Evolutionary conservation across 2,113 vertebrate species (phyloP), one percentile per base, ranked within the genome.

Genomic region (Dermatemys mawii): DNA sequence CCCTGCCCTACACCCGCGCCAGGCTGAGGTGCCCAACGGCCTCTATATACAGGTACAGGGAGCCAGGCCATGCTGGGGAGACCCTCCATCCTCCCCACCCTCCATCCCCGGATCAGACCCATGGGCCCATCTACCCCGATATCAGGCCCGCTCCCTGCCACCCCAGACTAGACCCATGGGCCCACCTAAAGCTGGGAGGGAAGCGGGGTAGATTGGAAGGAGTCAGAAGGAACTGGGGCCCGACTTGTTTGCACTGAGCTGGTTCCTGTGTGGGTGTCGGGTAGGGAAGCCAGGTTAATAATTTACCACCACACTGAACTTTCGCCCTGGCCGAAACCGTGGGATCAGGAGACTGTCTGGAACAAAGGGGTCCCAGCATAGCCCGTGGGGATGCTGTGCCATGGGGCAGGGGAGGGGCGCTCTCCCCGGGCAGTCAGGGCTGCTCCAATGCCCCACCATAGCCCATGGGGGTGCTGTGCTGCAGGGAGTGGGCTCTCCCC

Each of bases 11-110:
- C 2, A 53, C 44, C 17, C 35, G 21, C 8, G 60, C 50, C 29
- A 87, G 78, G 88, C 92, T 98, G 46, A 93, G 32, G 49, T 98
- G 97, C 53, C 97, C 96, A 48, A 63, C 85, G 13, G 92, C 97
- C n/a, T 97, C 96, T 81, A 92, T 97, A 29, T 98, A 97, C 93
- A 97, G 95, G 96, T 96, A 92, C 35, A 35, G 8, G 60, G 13
- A 35, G 60, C 63, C n/a, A 3, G 21, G 9, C 8, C n/a, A 10
- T 22, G 35, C n/a, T 38, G n/a, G 3, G 63, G 63, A 38, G 19
- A 38, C 11, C 73, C 24, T n/a, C n/a, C n/a, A n/a, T n/a, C n/a
- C n/a, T 70, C 4, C 38, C 73, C 41, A 73, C 67, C 22, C 67
- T 11, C 67, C 38, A 27, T 8, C 24, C 73, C 24, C 7, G 24